phyloP scores from a whole-genome alignment of 2,888 invertebrate species.

The Lumbricus terrestris region DNA sequence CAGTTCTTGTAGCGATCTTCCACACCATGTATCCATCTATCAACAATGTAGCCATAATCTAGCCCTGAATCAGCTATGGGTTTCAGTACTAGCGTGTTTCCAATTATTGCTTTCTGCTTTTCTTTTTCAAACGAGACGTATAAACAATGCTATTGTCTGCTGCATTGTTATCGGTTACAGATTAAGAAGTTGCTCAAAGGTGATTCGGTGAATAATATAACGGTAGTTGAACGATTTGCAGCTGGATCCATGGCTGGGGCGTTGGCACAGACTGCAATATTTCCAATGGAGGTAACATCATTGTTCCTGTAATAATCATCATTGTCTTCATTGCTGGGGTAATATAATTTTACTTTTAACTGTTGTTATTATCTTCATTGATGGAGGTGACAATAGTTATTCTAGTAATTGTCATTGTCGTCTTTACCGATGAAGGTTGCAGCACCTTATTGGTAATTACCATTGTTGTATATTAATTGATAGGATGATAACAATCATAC shows the following conservation, averaged over 20 bases:
- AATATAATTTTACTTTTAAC: no score
- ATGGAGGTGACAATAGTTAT: background rate
- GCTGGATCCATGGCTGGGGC: constrained; percentile 95
- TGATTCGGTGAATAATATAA: constrained; percentile 60
- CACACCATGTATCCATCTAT: no score
- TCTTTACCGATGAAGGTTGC: background rate
- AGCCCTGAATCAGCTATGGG: no score
- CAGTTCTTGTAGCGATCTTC: no score
- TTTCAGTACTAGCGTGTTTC: no score
- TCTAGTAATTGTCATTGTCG: background rate
- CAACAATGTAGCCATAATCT: no score
- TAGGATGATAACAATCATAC: background rate
- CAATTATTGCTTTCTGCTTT: background rate
- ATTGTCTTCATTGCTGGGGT: background rate
- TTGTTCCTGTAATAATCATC: background rate
- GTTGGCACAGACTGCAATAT: constrained; percentile 91
- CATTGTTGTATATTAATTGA: background rate
- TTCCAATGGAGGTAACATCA: constrained; percentile 81
- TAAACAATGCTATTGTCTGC: background rate
- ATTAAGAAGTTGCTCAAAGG: constrained; percentile 29
- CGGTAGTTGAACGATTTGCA: constrained; percentile 80
- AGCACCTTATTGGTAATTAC: background rate
- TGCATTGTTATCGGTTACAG: background rate
- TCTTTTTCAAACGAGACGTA: background rate
- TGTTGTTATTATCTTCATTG: background rate